phyloP scores from a whole-genome alignment of 1,140 invertebrate genomes.

The Drosophila erecta region DNA sequence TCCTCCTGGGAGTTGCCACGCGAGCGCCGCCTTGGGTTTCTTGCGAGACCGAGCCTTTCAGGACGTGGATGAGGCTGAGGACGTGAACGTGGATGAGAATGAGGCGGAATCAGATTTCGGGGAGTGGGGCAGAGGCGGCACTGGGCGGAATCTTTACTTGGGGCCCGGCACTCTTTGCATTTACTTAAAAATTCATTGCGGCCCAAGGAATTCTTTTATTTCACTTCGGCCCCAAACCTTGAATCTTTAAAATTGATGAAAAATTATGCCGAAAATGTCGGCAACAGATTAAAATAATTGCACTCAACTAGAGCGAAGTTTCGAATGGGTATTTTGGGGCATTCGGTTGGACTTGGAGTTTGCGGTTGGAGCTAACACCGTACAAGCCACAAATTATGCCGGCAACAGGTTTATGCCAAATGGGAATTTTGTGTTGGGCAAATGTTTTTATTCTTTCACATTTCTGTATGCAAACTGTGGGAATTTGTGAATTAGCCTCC shows the following conservation, averaged over 20 bases:
- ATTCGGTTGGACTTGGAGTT: background rate
- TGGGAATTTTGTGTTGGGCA: conserved; percentile 59
- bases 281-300: conserved; percentile 80
- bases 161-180: conserved; percentile 62
- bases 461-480: conserved; percentile 67
- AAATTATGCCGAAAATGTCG: conserved; percentile 76
- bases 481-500: conserved; percentile 72
- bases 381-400: conserved; percentile 53
- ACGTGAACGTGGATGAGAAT: background rate
- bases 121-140: background rate
- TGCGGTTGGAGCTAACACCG: conserved; percentile 23
- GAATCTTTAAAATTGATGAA: conserved; percentile 64
- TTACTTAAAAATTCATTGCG: conserved; percentile 82
- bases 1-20: conserved; percentile 74
- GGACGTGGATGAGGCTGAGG: background rate
- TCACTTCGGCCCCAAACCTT: conserved; percentile 36
- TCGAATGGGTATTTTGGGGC: background rate
- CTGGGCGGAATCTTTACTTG: background rate
- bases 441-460: conserved; percentile 51
- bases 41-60: conserved; percentile 1
- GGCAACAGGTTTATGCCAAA: conserved; percentile 68
- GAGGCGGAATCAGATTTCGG: conserved; percentile 1
- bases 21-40: conserved; percentile 31
- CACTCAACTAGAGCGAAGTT: conserved; percentile 34
- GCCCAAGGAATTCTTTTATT: conserved; percentile 75